phyloP scores from a whole-genome alignment of 1,140 invertebrate genomes.

The Caenorhabditis tropicalis region DNA sequence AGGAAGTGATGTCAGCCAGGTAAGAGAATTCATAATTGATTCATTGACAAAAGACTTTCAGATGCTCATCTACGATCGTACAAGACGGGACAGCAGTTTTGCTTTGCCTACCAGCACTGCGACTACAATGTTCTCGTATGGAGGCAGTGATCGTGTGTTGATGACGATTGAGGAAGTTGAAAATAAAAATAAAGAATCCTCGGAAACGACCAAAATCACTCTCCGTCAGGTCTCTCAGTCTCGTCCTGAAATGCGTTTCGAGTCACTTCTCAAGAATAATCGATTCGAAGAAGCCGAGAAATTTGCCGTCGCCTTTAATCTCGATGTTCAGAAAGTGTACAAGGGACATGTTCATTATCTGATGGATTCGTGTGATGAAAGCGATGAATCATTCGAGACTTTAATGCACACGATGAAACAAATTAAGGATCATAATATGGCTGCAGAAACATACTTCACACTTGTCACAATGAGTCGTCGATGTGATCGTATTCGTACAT shows the following conservation, averaged over 20 bases:
- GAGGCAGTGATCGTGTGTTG: slow-evolving; percentile 18
- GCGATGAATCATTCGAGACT: background rate
- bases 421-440: slow-evolving; percentile 19
- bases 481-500: slow-evolving; percentile 2
- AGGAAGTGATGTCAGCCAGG: background rate
- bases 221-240: background rate
- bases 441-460: slow-evolving; percentile 13
- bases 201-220: background rate
- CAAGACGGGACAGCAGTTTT: background rate
- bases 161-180: background rate
- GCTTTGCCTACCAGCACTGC: background rate
- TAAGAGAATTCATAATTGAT: background rate
- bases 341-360: slow-evolving; percentile 14
- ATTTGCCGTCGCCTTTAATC: background rate
- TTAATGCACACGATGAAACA: background rate
- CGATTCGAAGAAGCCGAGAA: slow-evolving; percentile 21
- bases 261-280: slow-evolving; percentile 12
- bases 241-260: slow-evolving; percentile 15
- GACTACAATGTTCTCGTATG: background rate
- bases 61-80: slow-evolving; percentile 19
- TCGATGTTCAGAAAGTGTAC: slow-evolving; percentile 22
- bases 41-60: too few species aligned
- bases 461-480: slow-evolving; percentile 10
- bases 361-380: slow-evolving; percentile 19
- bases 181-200: background rate